These are phyloP conservation scores for Arothron firmamentum DNA, from an alignment of 2,113 vertebrate genomes.

Conservation along the genomic window DNA sequence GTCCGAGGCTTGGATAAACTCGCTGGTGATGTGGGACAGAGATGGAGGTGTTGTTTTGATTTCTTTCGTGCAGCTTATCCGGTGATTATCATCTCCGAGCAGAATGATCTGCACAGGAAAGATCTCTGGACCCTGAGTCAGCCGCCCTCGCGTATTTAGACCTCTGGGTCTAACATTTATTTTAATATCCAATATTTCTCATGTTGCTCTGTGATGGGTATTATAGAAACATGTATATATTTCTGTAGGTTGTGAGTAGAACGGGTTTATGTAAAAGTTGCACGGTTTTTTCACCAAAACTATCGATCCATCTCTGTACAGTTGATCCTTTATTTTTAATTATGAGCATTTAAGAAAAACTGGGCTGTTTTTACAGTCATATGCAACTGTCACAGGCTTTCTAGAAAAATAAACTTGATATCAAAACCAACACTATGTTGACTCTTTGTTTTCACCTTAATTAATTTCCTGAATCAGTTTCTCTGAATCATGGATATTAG, in stretches of 20 bases:
- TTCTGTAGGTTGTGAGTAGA: too few relatives aligned
- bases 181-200: constrained; percentile 1
- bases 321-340: too few relatives aligned
- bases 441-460: too few relatives aligned
- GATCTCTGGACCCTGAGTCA: background rate
- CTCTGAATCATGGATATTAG: background rate
- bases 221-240: too few relatives aligned
- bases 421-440: too few relatives aligned
- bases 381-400: too few relatives aligned
- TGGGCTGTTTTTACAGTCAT: too few relatives aligned
- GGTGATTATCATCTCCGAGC: constrained; percentile 6
- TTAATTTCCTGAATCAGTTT: background rate
- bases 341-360: too few relatives aligned
- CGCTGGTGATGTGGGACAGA: constrained; percentile 14
- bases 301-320: too few relatives aligned
- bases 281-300: too few relatives aligned
- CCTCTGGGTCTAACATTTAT: background rate
- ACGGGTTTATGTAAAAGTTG: too few relatives aligned
- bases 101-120: background rate
- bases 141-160: constrained; percentile 8
- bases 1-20: constrained; percentile 3
- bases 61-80: background rate
- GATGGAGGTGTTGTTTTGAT: constrained; percentile 9
- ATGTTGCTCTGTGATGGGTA: background rate
- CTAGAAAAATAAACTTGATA: too few relatives aligned